Evolutionary conservation across 2,797 vertebrate species (phyloP), one percentile per base, ranked within the genome.

Genomic region (Premnoplex brunnescens): DNA sequence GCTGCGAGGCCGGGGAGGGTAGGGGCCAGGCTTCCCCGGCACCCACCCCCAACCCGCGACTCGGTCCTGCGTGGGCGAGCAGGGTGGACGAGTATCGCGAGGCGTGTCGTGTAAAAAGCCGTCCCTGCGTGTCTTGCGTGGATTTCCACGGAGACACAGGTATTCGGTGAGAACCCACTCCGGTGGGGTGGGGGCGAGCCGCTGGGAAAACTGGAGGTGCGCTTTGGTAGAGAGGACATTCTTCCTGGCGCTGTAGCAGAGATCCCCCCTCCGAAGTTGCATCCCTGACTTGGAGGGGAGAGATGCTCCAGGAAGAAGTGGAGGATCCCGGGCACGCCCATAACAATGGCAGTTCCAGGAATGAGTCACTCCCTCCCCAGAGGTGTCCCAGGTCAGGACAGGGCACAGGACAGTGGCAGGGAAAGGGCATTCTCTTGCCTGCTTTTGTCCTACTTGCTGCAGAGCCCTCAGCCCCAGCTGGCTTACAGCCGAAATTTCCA

Each of bases 131-230:
- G 20, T 71, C 30, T 76, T 36, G 12, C 7, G 10, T 55, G 88
- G 39, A 32, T 54, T 68, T 39, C 14, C 41, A 7, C 2, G 2
- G 8, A 24, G 3, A 43, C 13, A 4, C 1, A 13, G 46, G n/a
- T 15, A 26, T 34, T 8, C 9, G 37, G 27, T 52, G 54, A 67
- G 41, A 59, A 17, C 14, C 10, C 5, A 3, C 32, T n/a, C 28
- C 5, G 1, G 18, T 0, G 1, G 16, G 22, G 8, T 39, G 7
- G 14, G 14, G 10, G 1, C 0, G 17, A 88, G 51, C 44, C 0
- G 2, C 23, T 10, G 30, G 54, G 48, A 85, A 52, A 41, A 6
- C 6, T 32, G 55, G 48, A 74, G 14, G 11, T 15, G 28, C 3
- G 2, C 58, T 76, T 85, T 78, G 39, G 55, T 71, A 79, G 30